A percentile compares a stretch with the other conserved stretches of the same genome.
Evolutionary conservation across 2,113 vertebrate species (phyloP).

Genomic region (Lutjanus erythropterus): DNA sequence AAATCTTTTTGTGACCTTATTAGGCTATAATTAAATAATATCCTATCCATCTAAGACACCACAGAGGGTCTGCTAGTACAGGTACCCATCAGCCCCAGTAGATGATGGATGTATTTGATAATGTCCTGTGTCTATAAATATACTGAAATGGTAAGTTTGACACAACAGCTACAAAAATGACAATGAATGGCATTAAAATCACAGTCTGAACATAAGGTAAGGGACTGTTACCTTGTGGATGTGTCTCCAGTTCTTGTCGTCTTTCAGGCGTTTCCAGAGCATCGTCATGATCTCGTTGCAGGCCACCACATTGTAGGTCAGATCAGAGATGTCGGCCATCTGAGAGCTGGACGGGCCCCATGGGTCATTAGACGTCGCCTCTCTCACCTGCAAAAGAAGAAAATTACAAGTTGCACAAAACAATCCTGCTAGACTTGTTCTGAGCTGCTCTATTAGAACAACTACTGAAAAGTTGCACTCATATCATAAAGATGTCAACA

Average conservation of each 20-base stretch:
- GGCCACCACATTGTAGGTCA: slow-evolving; percentile 92
- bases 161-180: not conserved
- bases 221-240: slow-evolving; percentile 87
- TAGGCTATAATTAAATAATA: not conserved
- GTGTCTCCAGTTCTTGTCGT: slow-evolving; percentile 94
- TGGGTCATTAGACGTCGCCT: slow-evolving; percentile 93
- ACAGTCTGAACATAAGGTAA: not conserved
- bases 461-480: too few relatives aligned
- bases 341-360: slow-evolving; percentile 93
- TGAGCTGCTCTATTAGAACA: too few relatives aligned
- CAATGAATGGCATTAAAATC: too few relatives aligned
- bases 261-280: slow-evolving; percentile 92
- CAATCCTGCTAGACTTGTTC: too few relatives aligned
- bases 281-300: slow-evolving; percentile 94
- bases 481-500: too few relatives aligned
- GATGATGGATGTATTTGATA: not conserved
- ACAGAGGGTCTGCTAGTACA: not conserved
- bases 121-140: too few relatives aligned
- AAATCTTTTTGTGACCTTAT: not conserved
- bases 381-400: slow-evolving; percentile 83
- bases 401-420: too few relatives aligned
- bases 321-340: slow-evolving; percentile 91
- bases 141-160: not conserved
- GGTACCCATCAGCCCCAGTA: too few relatives aligned
- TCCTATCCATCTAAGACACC: not conserved